A percentile compares a stretch with the other conserved stretches of the same genome.
These are phyloP conservation scores for Cyanoliseus patagonus DNA, from an alignment of 2,113 vertebrate genomes.

Conservation along the genomic window DNA sequence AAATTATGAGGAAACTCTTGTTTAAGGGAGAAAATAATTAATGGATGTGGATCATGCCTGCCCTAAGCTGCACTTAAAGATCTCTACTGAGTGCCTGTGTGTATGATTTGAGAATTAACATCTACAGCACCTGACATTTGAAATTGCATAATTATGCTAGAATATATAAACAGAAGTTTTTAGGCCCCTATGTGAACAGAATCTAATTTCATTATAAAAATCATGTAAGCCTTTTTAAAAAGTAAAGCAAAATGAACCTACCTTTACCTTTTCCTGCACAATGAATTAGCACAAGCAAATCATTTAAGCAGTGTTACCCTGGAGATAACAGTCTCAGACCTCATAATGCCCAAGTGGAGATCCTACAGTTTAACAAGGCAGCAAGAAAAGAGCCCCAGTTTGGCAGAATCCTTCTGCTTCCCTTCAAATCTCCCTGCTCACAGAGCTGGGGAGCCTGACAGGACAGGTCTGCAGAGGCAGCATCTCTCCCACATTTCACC, in stretches of 20 bases:
- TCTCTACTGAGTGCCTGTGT: neutral
- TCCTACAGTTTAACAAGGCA: too few species aligned
- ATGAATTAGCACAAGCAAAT: neutral
- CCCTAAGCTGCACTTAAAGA: neutral
- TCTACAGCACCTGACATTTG: neutral
- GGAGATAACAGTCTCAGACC: neutral
- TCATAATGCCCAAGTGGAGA: neutral
- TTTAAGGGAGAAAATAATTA: neutral
- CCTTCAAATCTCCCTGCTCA: neutral
- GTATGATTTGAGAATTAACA: neutral
- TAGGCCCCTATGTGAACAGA: neutral
- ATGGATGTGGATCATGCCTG: neutral
- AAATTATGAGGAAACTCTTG: neutral
- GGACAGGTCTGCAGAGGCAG: neutral
- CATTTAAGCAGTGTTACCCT: neutral
- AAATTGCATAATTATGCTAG: neutral
- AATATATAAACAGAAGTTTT: neutral
- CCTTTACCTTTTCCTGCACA: neutral
- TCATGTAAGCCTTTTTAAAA: neutral
- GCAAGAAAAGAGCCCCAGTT: neutral
- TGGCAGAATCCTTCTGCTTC: neutral
- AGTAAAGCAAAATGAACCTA: neutral
- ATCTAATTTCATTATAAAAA: neutral
- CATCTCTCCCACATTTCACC: neutral
- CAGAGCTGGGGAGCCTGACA: rapidly evolving